Conservation (phyloP, 2,888 invertebrate species). For the Labia minor region DNA sequence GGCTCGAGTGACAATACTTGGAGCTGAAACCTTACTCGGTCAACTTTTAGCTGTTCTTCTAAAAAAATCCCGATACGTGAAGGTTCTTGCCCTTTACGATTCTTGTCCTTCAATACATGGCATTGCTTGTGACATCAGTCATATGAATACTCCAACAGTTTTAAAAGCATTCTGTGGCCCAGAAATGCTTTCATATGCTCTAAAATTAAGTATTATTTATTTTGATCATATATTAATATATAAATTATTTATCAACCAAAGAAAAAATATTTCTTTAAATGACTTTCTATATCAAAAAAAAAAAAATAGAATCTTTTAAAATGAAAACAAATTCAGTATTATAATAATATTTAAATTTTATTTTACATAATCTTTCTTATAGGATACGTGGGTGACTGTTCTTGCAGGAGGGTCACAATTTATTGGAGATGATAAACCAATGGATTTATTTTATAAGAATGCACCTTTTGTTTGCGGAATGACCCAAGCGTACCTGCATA, state of each 20-base stretch:
- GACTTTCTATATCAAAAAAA: too few relatives aligned
- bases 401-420: neutral
- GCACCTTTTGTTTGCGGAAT: neutral
- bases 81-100: neutral
- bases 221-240: too few relatives aligned
- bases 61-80: neutral
- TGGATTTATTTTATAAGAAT: neutral
- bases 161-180: neutral
- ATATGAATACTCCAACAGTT: neutral
- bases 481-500: neutral
- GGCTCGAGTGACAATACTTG: neutral
- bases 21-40: neutral
- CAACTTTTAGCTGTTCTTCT: neutral
- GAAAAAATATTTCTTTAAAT: neutral
- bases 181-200: neutral
- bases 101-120: neutral
- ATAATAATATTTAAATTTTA: too few relatives aligned
- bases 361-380: neutral
- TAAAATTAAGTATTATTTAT: neutral
- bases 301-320: too few relatives aligned
- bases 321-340: too few relatives aligned
- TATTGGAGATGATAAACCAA: neutral
- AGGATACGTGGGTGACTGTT: neutral
- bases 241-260: neutral
- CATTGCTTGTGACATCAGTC: neutral